Base-by-base conservation (phyloP, 2,888 invertebrate genomes). In the Pasiphila rectangulata region DNA sequence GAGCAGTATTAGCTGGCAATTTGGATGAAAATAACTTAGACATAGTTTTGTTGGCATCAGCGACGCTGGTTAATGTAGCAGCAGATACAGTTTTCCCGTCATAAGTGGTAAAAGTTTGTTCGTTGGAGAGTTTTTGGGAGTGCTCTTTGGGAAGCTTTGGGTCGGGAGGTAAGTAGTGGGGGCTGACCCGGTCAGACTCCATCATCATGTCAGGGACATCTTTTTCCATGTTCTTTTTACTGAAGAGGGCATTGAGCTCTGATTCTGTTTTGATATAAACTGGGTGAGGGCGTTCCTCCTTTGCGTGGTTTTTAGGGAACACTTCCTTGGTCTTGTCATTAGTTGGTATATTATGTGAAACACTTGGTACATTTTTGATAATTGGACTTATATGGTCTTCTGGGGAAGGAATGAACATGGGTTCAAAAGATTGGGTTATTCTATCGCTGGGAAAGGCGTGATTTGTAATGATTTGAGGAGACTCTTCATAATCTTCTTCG, bases 371-470 rank as follows among this genome's bases (percentile, higher is more conserved):
- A 15, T 10, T 30, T 1, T 16, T n/a, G 4, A 30, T 9, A 2
- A 15, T 73, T 0, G 83, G 57, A 51, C 84, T 46, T 60, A 89
- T 64, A 62, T 92, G 92, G 60, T 94, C 94, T 6, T 91, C 90
- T 0, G 95, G 94, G 0, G 95, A 95, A 0, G 95, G 94, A 58
- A 95, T 92, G 60, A 95, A 95, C 88, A 95, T 93, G 0, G 95
- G 95, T 61, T 94, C 94, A 67, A 95, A 95, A 32, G 90, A 89
- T 69, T 94, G 91, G 0, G 91, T 90, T 5, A 90, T 71, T 58
- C 83, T 82, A 27, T 90, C 86, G 67, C 90, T 89, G 6, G 90
- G 52, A 36, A 75, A 79, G 10, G 71, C 71, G 12, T 79, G 82
- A 45, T 80, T 82, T 2, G 72, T 54, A 12, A 83, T 72, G 3